A percentile compares a stretch with the other conserved stretches of the same genome.
Conservation (phyloP, 2,888 invertebrate genomes). For the Helicoverpa assulta region DNA sequence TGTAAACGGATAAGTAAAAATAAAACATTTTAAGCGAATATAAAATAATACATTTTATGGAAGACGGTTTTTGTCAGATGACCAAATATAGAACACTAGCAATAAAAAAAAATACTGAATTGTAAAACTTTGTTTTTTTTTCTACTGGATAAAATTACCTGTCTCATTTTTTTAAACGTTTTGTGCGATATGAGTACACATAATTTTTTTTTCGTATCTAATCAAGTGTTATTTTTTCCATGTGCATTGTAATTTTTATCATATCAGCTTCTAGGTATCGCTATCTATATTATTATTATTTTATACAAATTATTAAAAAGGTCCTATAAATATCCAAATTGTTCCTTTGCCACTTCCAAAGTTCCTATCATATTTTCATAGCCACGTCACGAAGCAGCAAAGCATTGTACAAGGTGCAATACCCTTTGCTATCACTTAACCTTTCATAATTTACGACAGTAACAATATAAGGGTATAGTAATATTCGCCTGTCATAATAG, state of each 20-base stretch:
- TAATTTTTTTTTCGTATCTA: too few species aligned
- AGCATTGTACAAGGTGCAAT: slow-evolving; percentile 51
- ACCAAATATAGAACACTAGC: not conserved
- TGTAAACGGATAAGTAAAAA: slow-evolving; percentile 34
- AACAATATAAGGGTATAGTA: slow-evolving; percentile 61
- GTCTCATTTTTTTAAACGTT: too few species aligned
- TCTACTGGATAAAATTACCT: too few species aligned
- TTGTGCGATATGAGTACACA: too few species aligned
- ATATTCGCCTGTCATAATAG: slow-evolving; percentile 66
- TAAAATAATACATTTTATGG: slow-evolving; percentile 5
- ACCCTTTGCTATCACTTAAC: slow-evolving; percentile 68
- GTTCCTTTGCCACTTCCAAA: slow-evolving; percentile 34
- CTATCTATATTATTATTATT: too few species aligned
- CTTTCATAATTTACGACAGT: slow-evolving; percentile 69
- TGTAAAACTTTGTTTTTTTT: too few species aligned
- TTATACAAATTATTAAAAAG: slow-evolving; percentile 5
- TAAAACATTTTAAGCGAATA: slow-evolving; percentile 36
- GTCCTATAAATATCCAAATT: slow-evolving; percentile 19
- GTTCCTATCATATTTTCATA: slow-evolving; percentile 11
- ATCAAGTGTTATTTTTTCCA: too few species aligned
- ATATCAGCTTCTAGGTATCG: too few species aligned
- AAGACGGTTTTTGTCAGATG: slow-evolving; percentile 23
- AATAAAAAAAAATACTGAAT: slow-evolving; percentile 9
- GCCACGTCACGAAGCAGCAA: slow-evolving; percentile 51
- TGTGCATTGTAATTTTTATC: too few species aligned